A percentile compares a stretch with the other conserved stretches of the same genome.
These are phyloP conservation scores for Mystacides longicornis DNA, from an alignment of 2,888 invertebrate genomes.

Conservation along the genomic window DNA sequence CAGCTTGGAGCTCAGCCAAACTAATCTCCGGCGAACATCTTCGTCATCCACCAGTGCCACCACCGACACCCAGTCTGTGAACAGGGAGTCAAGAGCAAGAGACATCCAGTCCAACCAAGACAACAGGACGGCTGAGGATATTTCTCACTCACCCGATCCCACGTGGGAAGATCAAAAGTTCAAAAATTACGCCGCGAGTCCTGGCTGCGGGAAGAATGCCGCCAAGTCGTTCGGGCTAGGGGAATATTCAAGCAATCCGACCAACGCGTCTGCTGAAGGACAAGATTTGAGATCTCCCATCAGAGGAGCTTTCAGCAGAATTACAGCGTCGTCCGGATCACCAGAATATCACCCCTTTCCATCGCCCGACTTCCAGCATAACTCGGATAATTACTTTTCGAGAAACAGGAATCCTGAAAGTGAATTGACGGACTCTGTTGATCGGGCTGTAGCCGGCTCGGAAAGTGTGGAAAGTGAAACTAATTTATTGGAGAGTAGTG, in stretches of 20 bases:
- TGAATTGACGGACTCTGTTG: no score
- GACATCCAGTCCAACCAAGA: constrained; percentile 5
- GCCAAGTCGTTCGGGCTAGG: constrained; percentile 6
- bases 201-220: constrained; percentile 7
- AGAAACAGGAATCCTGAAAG: no score
- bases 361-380: constrained; percentile 6
- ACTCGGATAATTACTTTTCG: constrained; percentile 8
- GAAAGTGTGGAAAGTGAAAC: background rate
- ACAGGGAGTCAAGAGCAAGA: background rate
- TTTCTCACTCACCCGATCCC: constrained; percentile 7
- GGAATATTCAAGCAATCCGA: background rate
- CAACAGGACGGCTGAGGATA: background rate
- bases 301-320: constrained; percentile 9
- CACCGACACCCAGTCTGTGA: constrained; percentile 29
- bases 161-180: constrained; percentile 4
- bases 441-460: background rate
- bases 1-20: constrained; percentile 53
- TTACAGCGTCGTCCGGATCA: constrained; percentile 11
- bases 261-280: background rate
- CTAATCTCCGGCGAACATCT: constrained; percentile 42
- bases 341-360: constrained; percentile 12
- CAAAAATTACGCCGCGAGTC: constrained; percentile 15
- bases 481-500: constrained; percentile 1
- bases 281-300: constrained; percentile 7
- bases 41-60: constrained; percentile 29